phyloP scores from a whole-genome alignment of 2,888 invertebrate species.

The Drosophila bunnanda region DNA sequence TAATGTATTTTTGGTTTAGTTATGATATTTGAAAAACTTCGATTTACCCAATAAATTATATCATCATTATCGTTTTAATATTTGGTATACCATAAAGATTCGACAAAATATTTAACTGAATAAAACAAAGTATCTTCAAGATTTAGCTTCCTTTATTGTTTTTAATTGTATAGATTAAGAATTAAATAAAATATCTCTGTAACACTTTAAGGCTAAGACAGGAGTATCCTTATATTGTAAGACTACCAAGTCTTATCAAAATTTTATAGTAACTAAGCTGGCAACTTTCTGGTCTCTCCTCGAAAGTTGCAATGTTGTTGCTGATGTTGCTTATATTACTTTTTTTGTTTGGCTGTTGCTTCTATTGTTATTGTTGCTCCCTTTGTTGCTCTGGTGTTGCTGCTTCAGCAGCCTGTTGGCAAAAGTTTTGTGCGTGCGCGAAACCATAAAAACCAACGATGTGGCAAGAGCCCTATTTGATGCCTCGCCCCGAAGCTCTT shows the following conservation, averaged over 20 bases:
- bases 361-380: constrained; percentile 33
- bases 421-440: constrained; percentile 80
- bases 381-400: constrained; percentile 43
- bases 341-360: constrained; percentile 30
- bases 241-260: neutral
- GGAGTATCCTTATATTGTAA: neutral
- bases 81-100: too few species aligned
- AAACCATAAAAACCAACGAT: constrained; percentile 80
- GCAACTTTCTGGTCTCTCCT: constrained; percentile 39
- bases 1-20: too few species aligned
- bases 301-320: constrained; percentile 55
- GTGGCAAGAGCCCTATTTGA: constrained; percentile 75
- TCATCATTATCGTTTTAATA: too few species aligned
- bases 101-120: too few species aligned
- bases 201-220: neutral
- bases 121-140: too few species aligned
- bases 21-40: too few species aligned
- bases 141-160: too few species aligned
- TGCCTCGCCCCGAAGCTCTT: constrained; percentile 24
- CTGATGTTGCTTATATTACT: constrained; percentile 25
- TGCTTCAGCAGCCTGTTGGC: constrained; percentile 31
- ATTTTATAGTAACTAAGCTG: constrained; percentile 3
- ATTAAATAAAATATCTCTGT: neutral
- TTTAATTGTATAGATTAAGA: too few species aligned
- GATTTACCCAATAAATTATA: too few species aligned